Evolutionary conservation across 2,113 vertebrate genomes (phyloP).

Genomic region (Calonectris borealis): DNA sequence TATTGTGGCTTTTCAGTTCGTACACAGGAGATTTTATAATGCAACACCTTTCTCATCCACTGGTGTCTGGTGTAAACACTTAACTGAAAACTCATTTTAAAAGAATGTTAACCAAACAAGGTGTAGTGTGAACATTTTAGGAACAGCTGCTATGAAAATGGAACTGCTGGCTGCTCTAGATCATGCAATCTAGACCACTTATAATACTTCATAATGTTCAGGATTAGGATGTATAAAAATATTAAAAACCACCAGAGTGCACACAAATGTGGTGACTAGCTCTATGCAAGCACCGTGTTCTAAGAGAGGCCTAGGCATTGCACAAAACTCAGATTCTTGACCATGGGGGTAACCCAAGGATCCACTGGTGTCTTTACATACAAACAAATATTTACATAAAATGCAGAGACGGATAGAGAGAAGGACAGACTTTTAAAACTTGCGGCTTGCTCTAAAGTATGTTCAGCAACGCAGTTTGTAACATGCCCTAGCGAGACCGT

Average conservation of each 20-base stretch:
- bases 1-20: neutral
- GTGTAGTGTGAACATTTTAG: neutral
- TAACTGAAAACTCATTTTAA: conserved; percentile 17
- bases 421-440: conserved; percentile 32
- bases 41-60: conserved; percentile 8
- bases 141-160: conserved; percentile 33
- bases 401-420: conserved; percentile 9
- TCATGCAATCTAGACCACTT: conserved; percentile 63
- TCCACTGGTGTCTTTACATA: conserved; percentile 54
- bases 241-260: conserved; percentile 63
- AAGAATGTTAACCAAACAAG: conserved; percentile 25
- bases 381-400: conserved; percentile 64
- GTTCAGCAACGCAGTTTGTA: conserved; percentile 21
- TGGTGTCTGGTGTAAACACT: conserved; percentile 37
- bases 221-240: conserved; percentile 61
- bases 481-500: conserved; percentile 7
- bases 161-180: conserved; percentile 27
- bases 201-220: conserved; percentile 32
- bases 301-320: conserved; percentile 55
- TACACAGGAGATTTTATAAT: neutral
- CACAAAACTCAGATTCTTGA: conserved; percentile 38
- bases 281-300: conserved; percentile 60
- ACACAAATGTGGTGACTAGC: conserved; percentile 56
- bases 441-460: neutral
- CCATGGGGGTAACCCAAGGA: neutral